Percentiles rank a stretch among this genome's conserved stretches.
These are phyloP conservation scores for Megalopta genalis DNA, from an alignment of 1,140 invertebrate genomes.

Conservation along the genomic window DNA sequence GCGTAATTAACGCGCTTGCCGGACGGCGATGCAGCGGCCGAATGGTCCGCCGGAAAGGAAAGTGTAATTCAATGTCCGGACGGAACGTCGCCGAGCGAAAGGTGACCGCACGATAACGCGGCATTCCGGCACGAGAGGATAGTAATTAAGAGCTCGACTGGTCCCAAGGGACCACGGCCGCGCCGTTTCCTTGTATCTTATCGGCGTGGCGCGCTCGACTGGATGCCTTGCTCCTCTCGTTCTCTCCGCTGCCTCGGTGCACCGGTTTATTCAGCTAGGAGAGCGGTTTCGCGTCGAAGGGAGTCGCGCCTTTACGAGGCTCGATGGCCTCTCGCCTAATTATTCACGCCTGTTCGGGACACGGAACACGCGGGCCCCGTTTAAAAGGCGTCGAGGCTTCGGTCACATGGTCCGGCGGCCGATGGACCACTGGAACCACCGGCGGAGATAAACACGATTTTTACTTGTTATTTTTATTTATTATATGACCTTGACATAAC, in stretches of 20 bases:
- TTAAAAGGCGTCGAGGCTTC: no score
- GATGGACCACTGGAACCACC: no score
- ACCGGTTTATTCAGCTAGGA: constrained; percentile 41
- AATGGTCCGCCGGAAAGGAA: constrained; percentile 36
- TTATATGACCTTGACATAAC: no score
- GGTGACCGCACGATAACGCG: constrained; percentile 58
- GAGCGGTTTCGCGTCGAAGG: no score
- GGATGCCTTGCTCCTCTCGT: no score
- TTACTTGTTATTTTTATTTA: no score
- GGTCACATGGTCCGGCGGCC: no score
- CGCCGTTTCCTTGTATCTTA: constrained; percentile 54
- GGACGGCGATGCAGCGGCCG: constrained; percentile 7
- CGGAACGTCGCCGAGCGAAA: constrained; percentile 37
- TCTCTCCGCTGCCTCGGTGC: no score
- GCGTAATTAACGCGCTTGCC: constrained; percentile 43
- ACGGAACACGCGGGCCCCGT: no score
- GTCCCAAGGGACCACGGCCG: constrained; percentile 44
- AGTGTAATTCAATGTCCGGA: constrained; percentile 54
- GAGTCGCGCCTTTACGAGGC: not conserved
- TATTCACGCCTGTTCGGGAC: constrained; percentile 2
- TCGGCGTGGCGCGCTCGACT: constrained; percentile 52
- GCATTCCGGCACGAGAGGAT: constrained; percentile 54
- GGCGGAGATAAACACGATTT: no score
- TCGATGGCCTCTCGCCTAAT: constrained; percentile 27
- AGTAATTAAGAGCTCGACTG: constrained; percentile 63